Base-by-base conservation (phyloP, 2,797 vertebrate genomes). In the Melopsittacus undulatus region DNA sequence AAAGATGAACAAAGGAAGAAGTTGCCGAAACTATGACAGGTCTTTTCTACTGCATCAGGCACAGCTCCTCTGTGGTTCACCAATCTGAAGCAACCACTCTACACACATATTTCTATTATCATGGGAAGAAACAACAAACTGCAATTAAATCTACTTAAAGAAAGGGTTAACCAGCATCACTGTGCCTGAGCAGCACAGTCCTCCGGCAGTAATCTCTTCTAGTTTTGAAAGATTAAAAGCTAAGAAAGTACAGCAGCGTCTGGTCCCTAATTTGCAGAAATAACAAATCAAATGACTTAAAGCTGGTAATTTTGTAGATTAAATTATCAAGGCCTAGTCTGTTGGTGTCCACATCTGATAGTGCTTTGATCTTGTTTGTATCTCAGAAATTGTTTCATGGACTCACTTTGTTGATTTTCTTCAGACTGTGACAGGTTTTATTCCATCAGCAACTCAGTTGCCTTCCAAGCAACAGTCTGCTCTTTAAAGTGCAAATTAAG, bases 401-500 rank as follows among this genome's bases (percentile, higher is more conserved):
- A 76, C 90, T 86, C 95, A 95, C 93, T 94, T 95, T 91, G 89
- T 92, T 86, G 86, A 96, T 95, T 95, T 93, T 85, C 94, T 96
- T 95, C 94, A 95, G 95, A 95, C 93, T 68, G 52, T 57, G 86
- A 84, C 83, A 95, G 86, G 91, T 94, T 96, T 96, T 90, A 92
- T 95, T 92, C 90, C 38, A 78, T 89, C 93, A 93, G 95, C 43
- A 80, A 70, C 66, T 82, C 68, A 12, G 66, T 20, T 45, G 38
- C 80, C 59, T 96, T 69, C 61, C 0, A 0, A 97, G 92, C 87
- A 80, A 74, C 91, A 92, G 86, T 45, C 26, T 2, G 5, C 29
- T 86, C 93, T 95, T 96, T 96, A 77, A 97, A 96, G 89, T 96
- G 90, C 73, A 95, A 96, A 96, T 95, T 48, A 88, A 91, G 70